Evolutionary conservation across 2,888 invertebrate genomes (phyloP).

Genomic region (Vanessa cardui): DNA sequence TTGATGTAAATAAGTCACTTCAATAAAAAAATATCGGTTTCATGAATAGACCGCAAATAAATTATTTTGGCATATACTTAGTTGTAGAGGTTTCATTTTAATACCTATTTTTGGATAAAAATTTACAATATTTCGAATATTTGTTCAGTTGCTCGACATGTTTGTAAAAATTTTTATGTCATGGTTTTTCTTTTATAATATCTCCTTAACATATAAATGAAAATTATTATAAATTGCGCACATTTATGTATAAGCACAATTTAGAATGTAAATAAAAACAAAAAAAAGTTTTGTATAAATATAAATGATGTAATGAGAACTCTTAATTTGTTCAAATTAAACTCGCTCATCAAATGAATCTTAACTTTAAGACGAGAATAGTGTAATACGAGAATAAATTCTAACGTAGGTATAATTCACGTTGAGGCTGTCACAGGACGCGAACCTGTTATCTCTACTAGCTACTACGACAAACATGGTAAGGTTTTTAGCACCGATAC

Average conservation of each 20-base stretch:
- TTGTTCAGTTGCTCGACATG: constrained; percentile 3
- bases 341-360: no score
- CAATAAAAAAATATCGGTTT: no score
- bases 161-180: neutral
- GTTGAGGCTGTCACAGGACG: neutral
- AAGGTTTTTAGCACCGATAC: constrained; percentile 7
- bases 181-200: neutral
- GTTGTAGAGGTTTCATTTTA: neutral
- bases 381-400: no score
- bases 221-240: no score
- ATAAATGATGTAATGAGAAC: no score
- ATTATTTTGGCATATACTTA: neutral
- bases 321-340: no score
- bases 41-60: no score
- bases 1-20: no score
- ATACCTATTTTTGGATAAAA: neutral
- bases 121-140: neutral
- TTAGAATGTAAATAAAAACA: no score
- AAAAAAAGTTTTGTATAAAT: no score
- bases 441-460: constrained; percentile 17
- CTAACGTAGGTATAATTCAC: neutral
- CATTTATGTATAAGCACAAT: no score
- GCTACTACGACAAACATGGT: constrained; percentile 7
- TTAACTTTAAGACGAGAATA: no score
- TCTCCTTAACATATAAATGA: neutral